Evolutionary conservation across 2,888 invertebrate genomes (phyloP), one percentile per base, ranked within the genome.

Genomic region (Oscheius sp.): DNA sequence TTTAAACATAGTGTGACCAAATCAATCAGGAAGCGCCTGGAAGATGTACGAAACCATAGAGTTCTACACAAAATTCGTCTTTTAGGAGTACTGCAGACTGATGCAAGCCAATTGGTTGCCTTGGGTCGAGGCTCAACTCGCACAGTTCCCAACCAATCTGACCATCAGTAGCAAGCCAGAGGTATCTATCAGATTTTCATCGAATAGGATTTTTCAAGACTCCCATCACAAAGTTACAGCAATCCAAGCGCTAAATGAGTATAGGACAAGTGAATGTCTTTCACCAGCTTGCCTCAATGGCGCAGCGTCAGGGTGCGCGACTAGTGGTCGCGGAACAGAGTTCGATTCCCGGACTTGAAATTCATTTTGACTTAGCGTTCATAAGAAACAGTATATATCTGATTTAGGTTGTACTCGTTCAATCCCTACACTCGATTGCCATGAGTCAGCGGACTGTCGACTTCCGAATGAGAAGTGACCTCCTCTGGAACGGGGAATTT

Each of bases 111-210:
- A 83, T 29, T 84, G 86, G 79, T 78, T 87, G 10, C 86, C 86
- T 37, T 87, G 86, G 86, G 83, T 87, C 9, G 80, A 83, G 42
- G 81, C 81, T 13, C 86, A 87, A 60, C 75, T 87, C 29, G 82
- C 76, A 29, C 83, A 82, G 29, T 84, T 87, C 76, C 86, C 86
- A 11, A 82, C 81, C 11, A 84, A 84, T 55, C 60, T 84, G 5
- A 81, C 84, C 0, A 83, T 84, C 33, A 83, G 82, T 68, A 65
- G 76, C 10, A 58, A 70, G 42, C 84, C 84, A 70, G 79, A 79
- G 74, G 84, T 80, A 21, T 32, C n/a, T 9, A 32, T 65, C 32
- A 21, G 51, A 10, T 66, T n/a, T 50, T 9, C 21, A 21, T 21
- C 21, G 21, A 21, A 21, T 21, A 21, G 21, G 21, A 0, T 21